phyloP scores from a whole-genome alignment of 2,797 vertebrate species.

The Alfaro cultratus region DNA sequence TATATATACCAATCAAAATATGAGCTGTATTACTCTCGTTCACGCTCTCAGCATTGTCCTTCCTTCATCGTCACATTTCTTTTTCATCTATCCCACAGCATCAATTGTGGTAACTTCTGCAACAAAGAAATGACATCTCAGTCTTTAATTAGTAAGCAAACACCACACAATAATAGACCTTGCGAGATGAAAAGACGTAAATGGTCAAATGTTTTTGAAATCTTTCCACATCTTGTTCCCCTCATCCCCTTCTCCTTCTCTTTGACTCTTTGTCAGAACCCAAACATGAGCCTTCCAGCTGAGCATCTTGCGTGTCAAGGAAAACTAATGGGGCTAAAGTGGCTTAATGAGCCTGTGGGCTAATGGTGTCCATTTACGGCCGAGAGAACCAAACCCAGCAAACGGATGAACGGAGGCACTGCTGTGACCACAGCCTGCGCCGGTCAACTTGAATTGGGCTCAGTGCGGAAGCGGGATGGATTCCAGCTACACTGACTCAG shows the following conservation, averaged over 20 bases:
- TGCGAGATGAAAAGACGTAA: slow-evolving; percentile 32
- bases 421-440: slow-evolving; percentile 70
- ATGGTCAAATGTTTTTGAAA: slow-evolving; percentile 23
- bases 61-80: slow-evolving; percentile 12
- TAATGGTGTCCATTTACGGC: slow-evolving; percentile 74
- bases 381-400: slow-evolving; percentile 65
- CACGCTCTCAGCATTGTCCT: slow-evolving; percentile 14
- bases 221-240: slow-evolving; percentile 30
- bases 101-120: slow-evolving; percentile 15
- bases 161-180: slow-evolving; percentile 35
- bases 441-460: slow-evolving; percentile 69
- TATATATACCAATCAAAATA: neutral
- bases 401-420: slow-evolving; percentile 60
- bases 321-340: slow-evolving; percentile 76
- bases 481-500: slow-evolving; percentile 65
- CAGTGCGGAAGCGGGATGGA: slow-evolving; percentile 63
- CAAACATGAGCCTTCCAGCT: slow-evolving; percentile 62
- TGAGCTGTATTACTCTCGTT: slow-evolving; percentile 13
- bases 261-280: slow-evolving; percentile 39
- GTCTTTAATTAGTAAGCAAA: slow-evolving; percentile 41
- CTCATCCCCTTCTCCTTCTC: slow-evolving; percentile 21
- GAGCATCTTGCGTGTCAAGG: slow-evolving; percentile 71
- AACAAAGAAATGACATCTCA: slow-evolving; percentile 12
- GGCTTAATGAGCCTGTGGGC: slow-evolving; percentile 60
- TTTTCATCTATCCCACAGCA: slow-evolving; percentile 25